Conservation (phyloP, 2,113 vertebrate genomes). For the Nannobrachium achirus region DNA sequence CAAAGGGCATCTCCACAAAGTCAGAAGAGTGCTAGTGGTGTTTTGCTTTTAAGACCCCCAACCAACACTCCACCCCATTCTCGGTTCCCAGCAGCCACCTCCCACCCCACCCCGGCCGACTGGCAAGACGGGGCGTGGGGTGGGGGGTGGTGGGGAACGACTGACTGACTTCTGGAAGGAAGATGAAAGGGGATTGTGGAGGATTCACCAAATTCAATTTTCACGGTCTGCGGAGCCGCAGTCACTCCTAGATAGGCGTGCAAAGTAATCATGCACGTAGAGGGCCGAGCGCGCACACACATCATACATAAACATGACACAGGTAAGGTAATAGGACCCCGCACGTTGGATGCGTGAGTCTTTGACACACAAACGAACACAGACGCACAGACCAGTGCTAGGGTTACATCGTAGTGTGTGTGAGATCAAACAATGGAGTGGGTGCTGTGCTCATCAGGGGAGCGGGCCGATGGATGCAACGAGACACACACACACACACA, state of each 20-base stretch:
- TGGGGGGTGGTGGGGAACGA: constrained; percentile 16
- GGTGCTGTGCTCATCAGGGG: constrained; percentile 40
- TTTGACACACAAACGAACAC: constrained; percentile 13
- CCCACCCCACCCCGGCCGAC: too few species aligned
- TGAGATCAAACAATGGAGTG: constrained; percentile 36
- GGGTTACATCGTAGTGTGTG: constrained; percentile 29
- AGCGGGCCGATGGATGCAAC: constrained; percentile 19
- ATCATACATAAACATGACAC: not conserved
- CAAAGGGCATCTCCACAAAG: not conserved
- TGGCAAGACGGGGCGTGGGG: too few species aligned
- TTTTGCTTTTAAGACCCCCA: constrained; percentile 14
- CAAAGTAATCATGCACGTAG: constrained; percentile 55
- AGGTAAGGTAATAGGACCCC: too few species aligned
- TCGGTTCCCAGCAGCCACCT: constrained; percentile 10
- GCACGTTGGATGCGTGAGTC: constrained; percentile 1
- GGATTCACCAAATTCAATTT: constrained; percentile 63
- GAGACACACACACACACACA: too few species aligned
- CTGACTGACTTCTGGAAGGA: constrained; percentile 53
- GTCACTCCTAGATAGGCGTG: constrained; percentile 41
- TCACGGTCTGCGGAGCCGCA: constrained; percentile 58
- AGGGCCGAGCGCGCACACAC: not conserved
- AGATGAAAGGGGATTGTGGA: constrained; percentile 68
- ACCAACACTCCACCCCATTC: not conserved
- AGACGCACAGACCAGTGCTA: constrained; percentile 21
- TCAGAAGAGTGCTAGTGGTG: constrained; percentile 27